Percentiles rank a stretch among this genome's conserved stretches.
phyloP scores from a whole-genome alignment of 1,140 invertebrate genomes.

The Drosophila setifemur region DNA sequence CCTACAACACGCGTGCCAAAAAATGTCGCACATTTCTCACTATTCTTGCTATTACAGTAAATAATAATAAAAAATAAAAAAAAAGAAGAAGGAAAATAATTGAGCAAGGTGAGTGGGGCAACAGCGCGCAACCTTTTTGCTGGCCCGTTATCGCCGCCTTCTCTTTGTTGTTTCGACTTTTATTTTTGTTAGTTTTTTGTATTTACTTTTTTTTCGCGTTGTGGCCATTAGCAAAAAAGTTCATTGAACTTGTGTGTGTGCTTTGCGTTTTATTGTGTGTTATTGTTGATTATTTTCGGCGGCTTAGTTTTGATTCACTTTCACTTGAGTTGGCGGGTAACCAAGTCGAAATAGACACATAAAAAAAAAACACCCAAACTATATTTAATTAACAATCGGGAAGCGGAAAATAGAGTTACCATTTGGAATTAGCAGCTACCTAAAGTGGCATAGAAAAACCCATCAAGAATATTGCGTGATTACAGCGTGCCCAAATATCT shows the following conservation, averaged over 20 bases:
- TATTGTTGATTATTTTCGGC: slow-evolving; percentile 58
- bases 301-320: slow-evolving; percentile 62
- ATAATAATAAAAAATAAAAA: slow-evolving; percentile 2
- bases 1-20: slow-evolving; percentile 30
- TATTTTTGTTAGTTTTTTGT: slow-evolving; percentile 54
- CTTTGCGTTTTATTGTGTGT: slow-evolving; percentile 36
- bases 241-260: slow-evolving; percentile 65
- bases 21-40: slow-evolving; percentile 16
- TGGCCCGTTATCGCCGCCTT: slow-evolving; percentile 54
- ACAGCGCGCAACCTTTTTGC: slow-evolving; percentile 12
- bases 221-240: slow-evolving; percentile 68
- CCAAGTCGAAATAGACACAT: not conserved
- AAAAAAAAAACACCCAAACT: slow-evolving; percentile 12
- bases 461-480: no score
- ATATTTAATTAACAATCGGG: no score
- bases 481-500: slow-evolving; percentile 37
- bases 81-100: slow-evolving; percentile 28
- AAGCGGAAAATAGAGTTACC: no score
- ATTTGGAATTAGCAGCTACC: no score
- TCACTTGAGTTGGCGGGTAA: slow-evolving; percentile 34
- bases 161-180: slow-evolving; percentile 53
- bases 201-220: slow-evolving; percentile 57
- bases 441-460: no score
- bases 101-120: not conserved
- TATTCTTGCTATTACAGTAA: slow-evolving; percentile 28